Evolutionary conservation across 2,113 vertebrate genomes (phyloP).

Genomic region (Cryptotis parvus): DNA sequence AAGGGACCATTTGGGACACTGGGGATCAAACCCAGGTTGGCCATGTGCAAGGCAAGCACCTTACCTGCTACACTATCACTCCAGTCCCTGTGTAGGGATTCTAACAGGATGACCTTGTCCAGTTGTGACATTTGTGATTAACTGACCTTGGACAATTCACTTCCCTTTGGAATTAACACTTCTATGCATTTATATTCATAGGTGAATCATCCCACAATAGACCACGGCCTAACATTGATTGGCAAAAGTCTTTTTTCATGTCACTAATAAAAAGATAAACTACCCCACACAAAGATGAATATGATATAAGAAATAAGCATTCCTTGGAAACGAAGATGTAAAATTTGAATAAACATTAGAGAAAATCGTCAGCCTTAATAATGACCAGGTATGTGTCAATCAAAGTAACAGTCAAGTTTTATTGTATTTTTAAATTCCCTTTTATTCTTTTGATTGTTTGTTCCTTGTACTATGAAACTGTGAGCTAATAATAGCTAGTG

Average conservation of each 20-base stretch:
- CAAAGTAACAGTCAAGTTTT: background rate
- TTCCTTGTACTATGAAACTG: background rate
- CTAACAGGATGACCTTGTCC: background rate
- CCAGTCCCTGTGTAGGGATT: too few species aligned
- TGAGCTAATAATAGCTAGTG: background rate
- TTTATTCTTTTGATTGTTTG: constrained; percentile 9
- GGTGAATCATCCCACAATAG: background rate
- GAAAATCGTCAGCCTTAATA: background rate
- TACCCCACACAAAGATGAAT: background rate
- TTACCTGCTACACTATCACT: too few species aligned
- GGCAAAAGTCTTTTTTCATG: constrained; percentile 13
- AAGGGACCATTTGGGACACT: too few species aligned
- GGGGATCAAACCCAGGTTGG: too few species aligned
- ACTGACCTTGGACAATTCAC: background rate
- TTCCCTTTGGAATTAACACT: background rate
- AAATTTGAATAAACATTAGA: constrained; percentile 19
- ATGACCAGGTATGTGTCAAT: background rate
- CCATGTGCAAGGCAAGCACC: too few species aligned
- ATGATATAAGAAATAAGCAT: background rate
- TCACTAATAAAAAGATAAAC: constrained; percentile 16
- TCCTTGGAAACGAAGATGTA: constrained; percentile 34
- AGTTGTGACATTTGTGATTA: background rate
- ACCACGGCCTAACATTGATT: background rate
- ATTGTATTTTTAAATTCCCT: background rate
- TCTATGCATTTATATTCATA: background rate